Conservation (phyloP, 1,140 invertebrate species). For the Apocrypta bakeri region DNA sequence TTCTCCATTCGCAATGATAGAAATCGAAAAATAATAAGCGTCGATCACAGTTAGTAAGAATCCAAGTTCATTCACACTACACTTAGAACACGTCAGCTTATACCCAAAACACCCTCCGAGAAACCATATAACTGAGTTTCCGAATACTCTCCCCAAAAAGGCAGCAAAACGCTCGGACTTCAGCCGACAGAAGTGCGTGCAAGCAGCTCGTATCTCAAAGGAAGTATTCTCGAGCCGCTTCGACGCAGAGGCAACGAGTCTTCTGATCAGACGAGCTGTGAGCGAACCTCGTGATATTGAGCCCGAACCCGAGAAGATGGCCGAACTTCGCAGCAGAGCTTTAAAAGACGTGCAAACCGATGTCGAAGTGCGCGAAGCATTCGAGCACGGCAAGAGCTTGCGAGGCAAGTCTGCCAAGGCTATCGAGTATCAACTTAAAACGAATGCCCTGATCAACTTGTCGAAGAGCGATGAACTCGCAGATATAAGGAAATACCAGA, state of each 20-base stretch:
- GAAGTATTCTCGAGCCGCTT: slow-evolving; percentile 78
- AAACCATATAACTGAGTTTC: not conserved
- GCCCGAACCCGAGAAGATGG: slow-evolving; percentile 71
- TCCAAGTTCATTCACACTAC: too few relatives aligned
- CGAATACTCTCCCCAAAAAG: slow-evolving; percentile 11
- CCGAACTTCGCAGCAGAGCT: slow-evolving; percentile 69
- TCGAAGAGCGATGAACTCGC: slow-evolving; percentile 66
- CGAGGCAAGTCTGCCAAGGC: slow-evolving; percentile 83
- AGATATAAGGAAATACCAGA: slow-evolving; percentile 67
- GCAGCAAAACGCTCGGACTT: slow-evolving; percentile 79
- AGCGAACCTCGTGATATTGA: slow-evolving; percentile 69
- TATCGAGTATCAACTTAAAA: slow-evolving; percentile 80
- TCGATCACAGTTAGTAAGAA: too few relatives aligned
- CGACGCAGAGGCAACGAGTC: slow-evolving; percentile 70
- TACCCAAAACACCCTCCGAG: not conserved
- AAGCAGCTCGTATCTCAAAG: slow-evolving; percentile 79
- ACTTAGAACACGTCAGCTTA: too few relatives aligned
- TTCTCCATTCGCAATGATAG: too few relatives aligned
- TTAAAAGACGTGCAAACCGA: slow-evolving; percentile 71
- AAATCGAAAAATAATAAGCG: too few relatives aligned
- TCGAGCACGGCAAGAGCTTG: slow-evolving; percentile 75
- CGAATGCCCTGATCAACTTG: slow-evolving; percentile 71
- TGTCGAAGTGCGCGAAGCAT: slow-evolving; percentile 65
- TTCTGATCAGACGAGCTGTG: slow-evolving; percentile 52
- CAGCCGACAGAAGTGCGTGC: slow-evolving; percentile 79